Conservation (phyloP, 2,113 vertebrate species). For the Pseudopodoces humilis region DNA sequence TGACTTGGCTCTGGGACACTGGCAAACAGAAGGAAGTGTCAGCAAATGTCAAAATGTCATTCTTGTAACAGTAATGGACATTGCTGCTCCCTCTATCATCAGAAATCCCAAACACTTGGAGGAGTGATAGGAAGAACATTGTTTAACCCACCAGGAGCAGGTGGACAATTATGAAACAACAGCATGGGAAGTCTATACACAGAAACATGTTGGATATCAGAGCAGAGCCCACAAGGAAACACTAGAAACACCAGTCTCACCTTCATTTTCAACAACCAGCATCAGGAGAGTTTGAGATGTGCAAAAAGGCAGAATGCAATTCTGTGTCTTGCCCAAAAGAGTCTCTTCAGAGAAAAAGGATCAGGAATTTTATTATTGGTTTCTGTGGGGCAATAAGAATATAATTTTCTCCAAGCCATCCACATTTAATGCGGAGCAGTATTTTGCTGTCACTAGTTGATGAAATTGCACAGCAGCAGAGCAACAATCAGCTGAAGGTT, state of each 20-base stretch:
- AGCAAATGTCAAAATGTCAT: neutral
- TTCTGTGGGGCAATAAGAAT: neutral
- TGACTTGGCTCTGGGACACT: slow-evolving; percentile 12
- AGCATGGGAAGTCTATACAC: neutral
- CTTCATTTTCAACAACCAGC: neutral
- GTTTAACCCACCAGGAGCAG: neutral
- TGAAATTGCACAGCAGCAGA: neutral
- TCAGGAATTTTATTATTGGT: neutral
- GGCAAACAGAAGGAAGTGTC: neutral
- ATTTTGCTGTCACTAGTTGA: neutral
- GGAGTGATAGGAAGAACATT: neutral
- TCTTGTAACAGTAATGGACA: neutral
- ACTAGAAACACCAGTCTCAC: neutral
- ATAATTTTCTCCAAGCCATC: neutral
- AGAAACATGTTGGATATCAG: neutral
- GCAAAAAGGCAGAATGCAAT: neutral
- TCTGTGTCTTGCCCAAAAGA: neutral
- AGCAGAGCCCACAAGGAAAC: neutral
- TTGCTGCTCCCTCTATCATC: neutral
- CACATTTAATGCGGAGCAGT: neutral
- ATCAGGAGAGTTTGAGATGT: neutral
- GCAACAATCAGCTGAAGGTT: neutral
- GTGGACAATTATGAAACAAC: neutral
- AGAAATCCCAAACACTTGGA: neutral
- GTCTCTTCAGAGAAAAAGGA: neutral